Evolutionary conservation across 2,888 invertebrate genomes (phyloP), one percentile per base, ranked within the genome.

Genomic region (Oscheius sp.): DNA sequence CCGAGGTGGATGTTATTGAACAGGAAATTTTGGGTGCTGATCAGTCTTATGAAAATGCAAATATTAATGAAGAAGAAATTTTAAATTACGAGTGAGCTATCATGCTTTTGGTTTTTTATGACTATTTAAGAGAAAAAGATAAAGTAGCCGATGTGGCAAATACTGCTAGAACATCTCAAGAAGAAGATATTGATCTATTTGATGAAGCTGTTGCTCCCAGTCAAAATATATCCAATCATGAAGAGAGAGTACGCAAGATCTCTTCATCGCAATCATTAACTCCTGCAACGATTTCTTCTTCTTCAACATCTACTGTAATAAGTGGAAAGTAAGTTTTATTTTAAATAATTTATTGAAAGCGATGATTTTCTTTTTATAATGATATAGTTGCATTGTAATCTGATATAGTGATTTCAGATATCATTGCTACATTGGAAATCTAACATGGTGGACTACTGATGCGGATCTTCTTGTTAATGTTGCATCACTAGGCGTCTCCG

Each of bases 351-450:
- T 50, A 12, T 9, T 26, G n/a, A n/a, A n/a, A n/a, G n/a, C n/a
- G n/a, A n/a, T n/a, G n/a, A n/a, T 51, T 26, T 51, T 51, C 17
- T 5, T 30, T n/a, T 41, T 17, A 41, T 14, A 36, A 41, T 3
- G 41, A 4, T 41, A 3, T 12, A 41, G 20, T 6, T 54, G 24
- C 12, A 33, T 17, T 17, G 5, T 8, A 54, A 54, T 32, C 4
- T n/a, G 12, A 57, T 9, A 28, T 30, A 32, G 14, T 12, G 9
- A 5, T 5, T 68, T 6, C 56, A 74, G 86, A 68, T 86, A 84
- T 87, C 94, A 95, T 87, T 90, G 95, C 50, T 98, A 98, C 89
- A 92, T 98, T 86, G 97, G 97, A 85, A 98, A 98, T 89, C 91
- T 98, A 80, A 95, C 96, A 83, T 98, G 98, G 96, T 86, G 84